Percentiles rank a stretch among this genome's conserved stretches.
phyloP scores from a whole-genome alignment of 2,888 invertebrate genomes.

The Arctia plantaginis region DNA sequence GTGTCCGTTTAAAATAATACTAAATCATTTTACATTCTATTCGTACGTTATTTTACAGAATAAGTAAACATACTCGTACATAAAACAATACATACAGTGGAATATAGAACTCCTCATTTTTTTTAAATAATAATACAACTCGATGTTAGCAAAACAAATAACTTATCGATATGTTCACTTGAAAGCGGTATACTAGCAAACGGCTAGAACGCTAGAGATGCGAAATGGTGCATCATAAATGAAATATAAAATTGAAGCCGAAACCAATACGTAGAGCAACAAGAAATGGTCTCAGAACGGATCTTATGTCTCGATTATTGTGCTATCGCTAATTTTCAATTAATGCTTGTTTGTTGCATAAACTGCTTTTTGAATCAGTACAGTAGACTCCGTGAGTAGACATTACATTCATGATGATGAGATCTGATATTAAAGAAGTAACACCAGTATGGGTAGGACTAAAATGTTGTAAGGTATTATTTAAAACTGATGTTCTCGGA shows the following conservation, averaged over 20 bases:
- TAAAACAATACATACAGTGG: too few species aligned
- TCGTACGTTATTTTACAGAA: too few species aligned
- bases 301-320: background rate
- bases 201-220: constrained; percentile 35
- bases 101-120: too few species aligned
- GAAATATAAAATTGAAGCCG: background rate
- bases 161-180: constrained; percentile 29
- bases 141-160: constrained; percentile 33
- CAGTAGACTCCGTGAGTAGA: background rate
- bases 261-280: background rate
- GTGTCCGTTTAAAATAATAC: too few species aligned
- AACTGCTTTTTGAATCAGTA: background rate
- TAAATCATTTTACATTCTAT: too few species aligned
- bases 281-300: background rate
- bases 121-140: constrained; percentile 22
- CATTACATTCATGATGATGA: background rate
- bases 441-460: background rate
- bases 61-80: too few species aligned
- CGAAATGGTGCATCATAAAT: background rate
- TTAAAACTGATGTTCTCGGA: too few species aligned
- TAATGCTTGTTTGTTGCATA: background rate
- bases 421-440: background rate
- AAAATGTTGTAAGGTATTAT: background rate
- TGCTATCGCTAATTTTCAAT: background rate
- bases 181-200: constrained; percentile 38